Conservation (phyloP, 2,797 vertebrate genomes). For the Pangasius mekongensis region DNA sequence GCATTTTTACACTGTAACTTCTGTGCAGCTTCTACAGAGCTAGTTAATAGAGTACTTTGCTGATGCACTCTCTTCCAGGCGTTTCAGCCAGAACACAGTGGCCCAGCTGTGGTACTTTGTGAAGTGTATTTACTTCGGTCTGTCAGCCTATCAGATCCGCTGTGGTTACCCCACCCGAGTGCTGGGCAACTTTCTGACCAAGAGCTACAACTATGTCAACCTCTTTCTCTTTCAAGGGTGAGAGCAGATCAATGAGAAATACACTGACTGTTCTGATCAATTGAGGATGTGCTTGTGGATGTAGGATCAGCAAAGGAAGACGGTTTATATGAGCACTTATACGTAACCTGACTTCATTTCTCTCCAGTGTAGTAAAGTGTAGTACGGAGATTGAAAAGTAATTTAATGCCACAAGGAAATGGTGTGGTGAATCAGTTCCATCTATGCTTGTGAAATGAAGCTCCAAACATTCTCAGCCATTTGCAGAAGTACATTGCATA, state of each 20-base stretch:
- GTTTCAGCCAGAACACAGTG: constrained; percentile 93
- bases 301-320: background rate
- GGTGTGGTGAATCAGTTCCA: constrained; percentile 37
- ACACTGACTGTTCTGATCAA: background rate
- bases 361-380: constrained; percentile 2
- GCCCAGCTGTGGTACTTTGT: constrained; percentile 99
- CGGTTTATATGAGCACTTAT: background rate
- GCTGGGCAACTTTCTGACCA: constrained; percentile 98
- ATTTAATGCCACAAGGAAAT: constrained; percentile 34
- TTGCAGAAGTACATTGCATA: constrained; percentile 21
- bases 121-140: constrained; percentile 98
- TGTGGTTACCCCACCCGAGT: constrained; percentile 97
- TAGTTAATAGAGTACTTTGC: background rate
- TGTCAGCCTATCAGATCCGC: constrained; percentile 98
- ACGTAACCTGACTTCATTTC: constrained; percentile 1
- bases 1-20: background rate
- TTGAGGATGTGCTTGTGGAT: constrained; percentile 13
- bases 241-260: constrained; percentile 61
- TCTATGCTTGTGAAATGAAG: constrained; percentile 23
- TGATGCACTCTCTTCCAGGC: constrained; percentile 72
- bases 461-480: constrained; percentile 21
- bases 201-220: constrained; percentile 98
- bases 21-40: background rate
- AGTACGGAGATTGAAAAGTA: constrained; percentile 32
- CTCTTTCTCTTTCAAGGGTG: constrained; percentile 99